Evolutionary conservation across 2,888 invertebrate species (phyloP).

Genomic region (Listrodromus nycthemerus): DNA sequence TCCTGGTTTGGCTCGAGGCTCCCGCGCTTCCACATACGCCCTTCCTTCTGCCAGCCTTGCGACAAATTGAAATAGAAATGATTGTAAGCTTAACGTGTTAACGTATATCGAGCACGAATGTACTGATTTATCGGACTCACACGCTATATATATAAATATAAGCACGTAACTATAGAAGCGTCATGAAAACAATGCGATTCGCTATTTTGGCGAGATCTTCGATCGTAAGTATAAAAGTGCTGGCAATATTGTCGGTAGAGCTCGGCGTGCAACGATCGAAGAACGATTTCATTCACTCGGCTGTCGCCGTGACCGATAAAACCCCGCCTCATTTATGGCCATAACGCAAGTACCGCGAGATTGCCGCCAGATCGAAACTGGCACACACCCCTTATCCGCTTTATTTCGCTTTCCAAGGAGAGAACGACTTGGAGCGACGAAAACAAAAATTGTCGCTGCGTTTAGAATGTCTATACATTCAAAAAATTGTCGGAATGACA

Average conservation of each 20-base stretch:
- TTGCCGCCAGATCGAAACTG: conserved; percentile 49
- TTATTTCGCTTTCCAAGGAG: background rate
- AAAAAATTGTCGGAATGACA: too few relatives aligned
- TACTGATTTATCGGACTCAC: conserved; percentile 23
- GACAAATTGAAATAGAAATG: conserved; percentile 59
- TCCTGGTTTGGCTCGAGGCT: conserved; percentile 60
- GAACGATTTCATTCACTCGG: conserved; percentile 31
- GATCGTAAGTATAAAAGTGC: conserved; percentile 32
- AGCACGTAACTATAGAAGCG: conserved; percentile 27
- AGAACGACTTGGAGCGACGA: background rate
- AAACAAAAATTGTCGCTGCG: background rate
- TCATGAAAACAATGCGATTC: conserved; percentile 21
- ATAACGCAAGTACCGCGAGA: conserved; percentile 28
- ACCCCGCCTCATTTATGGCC: conserved; percentile 38
- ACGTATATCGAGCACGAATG: conserved; percentile 40
- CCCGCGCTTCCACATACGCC: conserved; percentile 24
- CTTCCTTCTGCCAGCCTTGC: conserved; percentile 7
- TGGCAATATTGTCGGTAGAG: conserved; percentile 29
- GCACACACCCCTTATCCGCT: conserved; percentile 48
- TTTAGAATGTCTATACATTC: background rate
- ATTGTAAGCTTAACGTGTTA: conserved; percentile 3
- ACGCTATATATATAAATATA: conserved; percentile 6
- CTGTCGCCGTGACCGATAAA: conserved; percentile 37
- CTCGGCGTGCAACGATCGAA: background rate
- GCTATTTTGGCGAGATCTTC: conserved; percentile 50